Evolutionary conservation across 2,888 invertebrate genomes (phyloP).

Genomic region (Adela reaumurella): DNA sequence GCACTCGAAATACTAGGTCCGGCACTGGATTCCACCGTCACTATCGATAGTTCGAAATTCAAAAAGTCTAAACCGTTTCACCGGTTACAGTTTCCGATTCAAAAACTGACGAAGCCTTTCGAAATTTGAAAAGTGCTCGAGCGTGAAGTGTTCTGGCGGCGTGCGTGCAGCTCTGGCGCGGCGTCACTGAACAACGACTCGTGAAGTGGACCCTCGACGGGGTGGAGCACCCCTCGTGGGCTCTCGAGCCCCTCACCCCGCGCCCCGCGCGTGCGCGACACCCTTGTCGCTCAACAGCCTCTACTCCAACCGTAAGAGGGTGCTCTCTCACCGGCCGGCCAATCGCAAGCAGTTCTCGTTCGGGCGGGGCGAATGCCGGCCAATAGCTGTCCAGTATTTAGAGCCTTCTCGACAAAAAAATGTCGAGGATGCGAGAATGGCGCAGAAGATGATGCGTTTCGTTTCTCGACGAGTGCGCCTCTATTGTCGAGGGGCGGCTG

Average conservation of each 20-base stretch:
- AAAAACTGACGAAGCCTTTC: neutral
- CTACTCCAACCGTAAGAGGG: slow-evolving; percentile 47
- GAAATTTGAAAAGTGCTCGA: slow-evolving; percentile 1
- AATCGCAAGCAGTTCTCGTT: slow-evolving; percentile 29
- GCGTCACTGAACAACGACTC: slow-evolving; percentile 47
- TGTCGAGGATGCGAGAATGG: slow-evolving; percentile 38
- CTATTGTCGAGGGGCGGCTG: neutral
- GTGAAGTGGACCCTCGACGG: slow-evolving; percentile 49
- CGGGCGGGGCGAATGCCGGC: slow-evolving; percentile 35
- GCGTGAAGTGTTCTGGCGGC: neutral
- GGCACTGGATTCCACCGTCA: slow-evolving; percentile 19
- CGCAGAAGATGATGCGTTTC: neutral
- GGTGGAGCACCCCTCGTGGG: slow-evolving; percentile 31
- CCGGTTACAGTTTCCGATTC: too few species aligned
- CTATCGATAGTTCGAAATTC: neutral
- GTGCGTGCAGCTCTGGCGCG: slow-evolving; percentile 46
- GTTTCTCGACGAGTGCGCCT: neutral
- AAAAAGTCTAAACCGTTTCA: neutral
- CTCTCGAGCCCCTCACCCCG: slow-evolving; percentile 30
- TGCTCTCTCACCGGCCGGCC: slow-evolving; percentile 38
- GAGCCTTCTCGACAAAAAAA: slow-evolving; percentile 47
- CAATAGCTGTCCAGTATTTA: slow-evolving; percentile 26
- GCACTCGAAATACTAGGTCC: slow-evolving; percentile 14
- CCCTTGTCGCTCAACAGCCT: slow-evolving; percentile 51
- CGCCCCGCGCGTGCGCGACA: slow-evolving; percentile 20